Conservation (phyloP, 2,888 invertebrate species). For the Morinoia aosen region DNA sequence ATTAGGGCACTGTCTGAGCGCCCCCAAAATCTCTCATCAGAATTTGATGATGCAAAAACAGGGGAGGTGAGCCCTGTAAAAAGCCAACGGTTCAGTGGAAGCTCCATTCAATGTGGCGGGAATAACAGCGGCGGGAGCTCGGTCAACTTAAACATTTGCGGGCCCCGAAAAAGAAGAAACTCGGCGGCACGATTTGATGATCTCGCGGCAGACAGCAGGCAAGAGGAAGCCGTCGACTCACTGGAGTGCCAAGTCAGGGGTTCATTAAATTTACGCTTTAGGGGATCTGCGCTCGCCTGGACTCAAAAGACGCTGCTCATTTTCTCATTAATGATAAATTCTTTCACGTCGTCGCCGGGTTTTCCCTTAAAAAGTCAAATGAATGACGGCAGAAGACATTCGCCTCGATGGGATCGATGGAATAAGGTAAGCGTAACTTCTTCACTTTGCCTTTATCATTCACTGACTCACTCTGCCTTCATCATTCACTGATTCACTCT, state of each 20-base stretch:
- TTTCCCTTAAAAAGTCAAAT: background rate
- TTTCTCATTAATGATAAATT: conserved; percentile 10
- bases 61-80: background rate
- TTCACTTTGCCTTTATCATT: background rate
- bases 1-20: background rate
- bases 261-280: background rate
- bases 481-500: background rate
- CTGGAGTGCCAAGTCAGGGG: background rate
- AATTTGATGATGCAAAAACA: conserved; percentile 29
- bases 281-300: background rate
- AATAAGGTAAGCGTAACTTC: background rate
- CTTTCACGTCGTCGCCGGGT: background rate
- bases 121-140: conserved; percentile 29
- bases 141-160: conserved; percentile 1
- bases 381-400: background rate
- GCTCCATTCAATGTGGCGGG: conserved; percentile 31
- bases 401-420: background rate
- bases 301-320: background rate
- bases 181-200: background rate
- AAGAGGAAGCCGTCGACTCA: background rate
- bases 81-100: background rate
- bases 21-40: conserved; percentile 1
- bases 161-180: background rate
- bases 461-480: background rate
- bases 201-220: background rate